phyloP scores from a whole-genome alignment of 2,888 invertebrate species.

The Lucinisca nassula region DNA sequence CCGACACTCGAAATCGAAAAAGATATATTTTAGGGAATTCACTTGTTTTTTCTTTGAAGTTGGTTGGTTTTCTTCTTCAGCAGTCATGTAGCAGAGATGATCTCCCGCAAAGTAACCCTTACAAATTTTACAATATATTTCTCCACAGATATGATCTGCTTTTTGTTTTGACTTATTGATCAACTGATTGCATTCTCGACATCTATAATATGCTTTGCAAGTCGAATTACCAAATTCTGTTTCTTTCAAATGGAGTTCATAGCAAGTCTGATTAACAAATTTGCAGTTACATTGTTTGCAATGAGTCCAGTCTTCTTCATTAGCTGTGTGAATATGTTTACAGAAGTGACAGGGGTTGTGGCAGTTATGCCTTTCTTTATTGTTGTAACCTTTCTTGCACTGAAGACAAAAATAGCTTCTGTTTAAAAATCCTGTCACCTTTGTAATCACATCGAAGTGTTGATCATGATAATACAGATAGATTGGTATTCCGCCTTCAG shows the following conservation, averaged over 20 bases:
- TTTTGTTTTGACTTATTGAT: neutral
- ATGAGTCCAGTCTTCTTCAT: neutral
- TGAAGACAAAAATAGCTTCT: constrained; percentile 33
- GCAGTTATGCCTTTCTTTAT: constrained; percentile 13
- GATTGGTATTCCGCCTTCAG: constrained; percentile 35
- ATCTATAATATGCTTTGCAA: neutral
- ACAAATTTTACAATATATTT: neutral
- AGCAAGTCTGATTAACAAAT: neutral
- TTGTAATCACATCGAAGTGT: constrained; percentile 61
- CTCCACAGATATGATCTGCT: neutral
- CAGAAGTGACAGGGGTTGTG: constrained; percentile 38
- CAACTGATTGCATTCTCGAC: constrained; percentile 10
- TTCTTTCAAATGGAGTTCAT: neutral
- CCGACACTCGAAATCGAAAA: neutral
- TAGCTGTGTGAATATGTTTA: constrained; percentile 17
- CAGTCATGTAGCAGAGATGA: constrained; percentile 14
- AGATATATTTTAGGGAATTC: neutral
- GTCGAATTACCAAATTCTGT: neutral
- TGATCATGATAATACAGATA: constrained; percentile 49
- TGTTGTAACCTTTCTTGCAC: constrained; percentile 29
- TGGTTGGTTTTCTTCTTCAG: neutral
- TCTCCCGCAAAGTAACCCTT: neutral
- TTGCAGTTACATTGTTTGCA: neutral
- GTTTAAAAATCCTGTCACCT: constrained; percentile 47
- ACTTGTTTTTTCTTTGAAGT: neutral